Base-by-base conservation (phyloP, 1,140 invertebrate genomes). In the Cydia pomonella region DNA sequence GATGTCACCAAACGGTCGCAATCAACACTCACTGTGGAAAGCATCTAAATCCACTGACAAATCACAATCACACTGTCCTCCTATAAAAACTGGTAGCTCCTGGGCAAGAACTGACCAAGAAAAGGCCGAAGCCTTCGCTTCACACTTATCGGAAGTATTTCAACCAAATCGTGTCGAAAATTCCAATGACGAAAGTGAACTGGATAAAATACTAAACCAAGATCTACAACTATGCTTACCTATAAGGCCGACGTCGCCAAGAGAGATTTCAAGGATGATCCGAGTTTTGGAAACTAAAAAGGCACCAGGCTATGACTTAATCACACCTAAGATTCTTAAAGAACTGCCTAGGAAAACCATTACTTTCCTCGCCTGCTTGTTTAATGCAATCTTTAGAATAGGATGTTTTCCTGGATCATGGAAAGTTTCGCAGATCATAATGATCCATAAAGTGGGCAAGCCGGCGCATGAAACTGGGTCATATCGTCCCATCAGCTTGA, bases 251-350 rank as follows among this genome's bases (percentile, higher is more conserved):
- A 63, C 50, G 3, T 63, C 73, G 10, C 77, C 74, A 3, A 33
- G 27, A 10, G 77, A 78, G 62, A 21, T 79, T 7, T 44, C 9
- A 2, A 72, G 53, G 6, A 18, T 25, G 5, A 74, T 79, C 16
- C 41, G 12, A 0, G 21, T 0, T 1, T 13, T 73, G 13, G 23
- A 75, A 2, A 50, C 64, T 18, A 73, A 74, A 2, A 78, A 78
- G 71, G 72, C 77, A 38, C 77, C 74, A 12, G 80, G 78, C 0
- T 80, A 64, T 59, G 78, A 81, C 16, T 23, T 76, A 1, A 76
- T 79, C 2, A 63, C 64, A 13, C 77, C 78, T 69, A 59, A 75
- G 69, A n/a, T n/a, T n/a, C n/a, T n/a, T n/a, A n/a, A n/a, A n/a
- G n/a, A n/a, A n/a, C n/a, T n/a, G n/a, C n/a, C n/a, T n/a, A n/a